Evolutionary conservation across 2,113 vertebrate species (phyloP), one percentile per base, ranked within the genome.

Genomic region (Felis catus): DNA sequence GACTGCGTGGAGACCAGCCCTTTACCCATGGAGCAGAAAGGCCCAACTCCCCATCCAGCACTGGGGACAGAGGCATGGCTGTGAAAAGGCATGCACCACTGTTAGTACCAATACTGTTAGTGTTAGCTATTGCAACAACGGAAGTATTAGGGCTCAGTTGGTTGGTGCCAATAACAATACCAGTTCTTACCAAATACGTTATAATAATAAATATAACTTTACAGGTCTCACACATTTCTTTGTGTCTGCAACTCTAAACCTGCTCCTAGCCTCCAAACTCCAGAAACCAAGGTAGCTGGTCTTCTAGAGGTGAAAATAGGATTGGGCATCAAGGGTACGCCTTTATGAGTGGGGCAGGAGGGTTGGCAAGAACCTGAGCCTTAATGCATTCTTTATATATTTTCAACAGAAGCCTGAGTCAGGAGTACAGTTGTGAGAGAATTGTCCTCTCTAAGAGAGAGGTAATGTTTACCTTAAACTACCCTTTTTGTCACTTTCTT

Each of bases 381-480:
- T 89, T 39, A 41, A 27, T 7, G 13, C 3, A 6, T 23, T 36
- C 31, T 23, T 88, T 14, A 3, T 2, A 7, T 41, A 39, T 68
- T 85, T 97, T 51, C 79, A 33, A 4, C 3, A 36, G 45, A 48
- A 81, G 10, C 10, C 12, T 79, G 41, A 87, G 48, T 51, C n/a
- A 8, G 39, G 53, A 51, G 4, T 78, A 7, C 45, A 23, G 1
- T n/a, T 19, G 0, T 16, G 31, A 95, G 58, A 91, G 39, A 88
- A 96, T 2, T 82, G 51, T 85, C 95, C 93, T 93, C 84, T 83
- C 8, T 55, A n/a, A 96, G 70, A 70, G 58, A 92, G 97, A 45
- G 61, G 36, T 68, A 68, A 89, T 97, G 85, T 97, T 98, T 98
- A 98, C 98, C 97, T 97, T 94, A 97, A 96, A 96, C 88, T 97